Conservation (phyloP, 1,140 invertebrate genomes). For the Apis mellifera region DNA sequence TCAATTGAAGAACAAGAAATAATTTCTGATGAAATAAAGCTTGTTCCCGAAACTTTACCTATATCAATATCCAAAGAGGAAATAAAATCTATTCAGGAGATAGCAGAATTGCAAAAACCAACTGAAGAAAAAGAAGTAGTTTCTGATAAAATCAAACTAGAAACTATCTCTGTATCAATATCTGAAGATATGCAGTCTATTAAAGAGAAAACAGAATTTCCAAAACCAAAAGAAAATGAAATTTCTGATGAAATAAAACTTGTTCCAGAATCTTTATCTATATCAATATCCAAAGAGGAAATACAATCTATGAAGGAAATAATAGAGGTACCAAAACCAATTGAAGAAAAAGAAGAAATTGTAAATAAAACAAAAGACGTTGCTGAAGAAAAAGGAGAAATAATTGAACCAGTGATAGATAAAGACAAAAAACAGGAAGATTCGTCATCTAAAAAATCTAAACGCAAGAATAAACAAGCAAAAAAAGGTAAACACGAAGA, state of each 20-base stretch:
- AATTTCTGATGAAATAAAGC: conserved; percentile 7
- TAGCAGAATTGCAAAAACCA: background rate
- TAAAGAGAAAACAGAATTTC: conserved; percentile 21
- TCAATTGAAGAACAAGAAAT: background rate
- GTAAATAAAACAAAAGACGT: background rate
- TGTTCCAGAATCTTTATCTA: conserved; percentile 10
- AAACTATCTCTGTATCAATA: conserved; percentile 10
- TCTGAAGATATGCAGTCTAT: conserved; percentile 17
- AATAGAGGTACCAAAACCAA: background rate
- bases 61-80: background rate
- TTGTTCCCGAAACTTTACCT: conserved; percentile 8
- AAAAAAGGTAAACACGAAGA: conserved; percentile 23
- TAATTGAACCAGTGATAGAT: background rate
- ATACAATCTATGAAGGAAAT: conserved; percentile 41
- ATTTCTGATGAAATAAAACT: conserved; percentile 9
- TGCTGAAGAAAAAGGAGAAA: background rate
- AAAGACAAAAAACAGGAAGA: background rate
- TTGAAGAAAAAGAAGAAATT: background rate
- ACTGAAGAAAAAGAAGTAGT: background rate
- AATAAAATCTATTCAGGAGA: conserved; percentile 38
- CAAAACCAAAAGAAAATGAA: background rate
- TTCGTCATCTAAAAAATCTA: background rate
- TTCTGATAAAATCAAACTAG: conserved; percentile 13
- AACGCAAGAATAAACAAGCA: conserved; percentile 11
- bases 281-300: background rate